phyloP scores from a whole-genome alignment of 2,113 vertebrate genomes.

The Oxyura jamaicensis region DNA sequence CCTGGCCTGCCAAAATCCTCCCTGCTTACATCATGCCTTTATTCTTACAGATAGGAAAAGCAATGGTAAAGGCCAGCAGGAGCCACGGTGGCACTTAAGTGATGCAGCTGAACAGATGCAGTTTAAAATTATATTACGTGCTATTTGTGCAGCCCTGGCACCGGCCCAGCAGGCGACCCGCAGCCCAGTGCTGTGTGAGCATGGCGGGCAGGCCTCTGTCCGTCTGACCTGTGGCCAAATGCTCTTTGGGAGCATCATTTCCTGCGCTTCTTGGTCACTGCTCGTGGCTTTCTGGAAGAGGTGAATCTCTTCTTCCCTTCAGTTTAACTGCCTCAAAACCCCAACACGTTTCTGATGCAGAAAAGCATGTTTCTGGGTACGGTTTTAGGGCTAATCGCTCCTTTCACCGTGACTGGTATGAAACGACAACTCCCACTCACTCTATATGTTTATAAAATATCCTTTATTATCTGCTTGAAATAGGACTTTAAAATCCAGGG shows the following conservation, averaged over 20 bases:
- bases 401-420: background rate
- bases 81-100: background rate
- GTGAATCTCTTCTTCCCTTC: background rate
- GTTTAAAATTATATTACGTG: background rate
- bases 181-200: no score
- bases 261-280: background rate
- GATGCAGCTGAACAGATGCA: background rate
- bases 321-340: background rate
- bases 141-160: background rate
- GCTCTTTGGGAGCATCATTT: background rate
- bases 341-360: accelerated
- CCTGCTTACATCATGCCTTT: background rate
- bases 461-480: background rate
- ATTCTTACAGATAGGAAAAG: background rate
- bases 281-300: background rate
- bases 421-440: background rate
- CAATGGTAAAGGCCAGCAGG: background rate
- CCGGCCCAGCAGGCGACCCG: background rate
- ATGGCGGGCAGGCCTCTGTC: background rate
- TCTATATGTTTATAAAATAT: background rate
- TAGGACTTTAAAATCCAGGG: background rate
- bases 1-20: background rate
- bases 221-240: background rate
- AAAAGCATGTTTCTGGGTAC: background rate
- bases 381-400: background rate